phyloP scores from a whole-genome alignment of 2,888 invertebrate species.

The Germaria angustata region DNA sequence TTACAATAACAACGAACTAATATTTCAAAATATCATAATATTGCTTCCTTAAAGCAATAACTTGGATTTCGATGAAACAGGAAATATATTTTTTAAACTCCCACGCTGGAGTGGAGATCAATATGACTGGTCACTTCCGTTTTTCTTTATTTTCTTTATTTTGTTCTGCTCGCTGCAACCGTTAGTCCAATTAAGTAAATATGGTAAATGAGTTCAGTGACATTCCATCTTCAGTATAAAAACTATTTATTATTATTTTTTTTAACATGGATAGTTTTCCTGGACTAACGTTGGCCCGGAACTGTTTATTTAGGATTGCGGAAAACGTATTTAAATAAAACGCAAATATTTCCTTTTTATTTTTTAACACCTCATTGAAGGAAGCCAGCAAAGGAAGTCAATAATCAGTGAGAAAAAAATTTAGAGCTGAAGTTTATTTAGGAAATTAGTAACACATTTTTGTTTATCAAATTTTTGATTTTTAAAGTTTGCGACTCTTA shows the following conservation, averaged over 20 bases:
- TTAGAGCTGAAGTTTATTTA: too few relatives aligned
- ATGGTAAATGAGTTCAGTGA: neutral
- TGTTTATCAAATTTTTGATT: too few relatives aligned
- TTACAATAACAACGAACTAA: too few relatives aligned
- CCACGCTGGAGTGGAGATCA: slow-evolving; percentile 29
- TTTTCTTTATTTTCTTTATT: neutral
- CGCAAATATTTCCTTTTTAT: slow-evolving; percentile 1
- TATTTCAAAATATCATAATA: too few relatives aligned
- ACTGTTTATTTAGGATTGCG: slow-evolving; percentile 9
- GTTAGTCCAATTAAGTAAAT: slow-evolving; percentile 21
- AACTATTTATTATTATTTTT: neutral
- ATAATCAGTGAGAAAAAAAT: neutral
- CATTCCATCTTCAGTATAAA: neutral
- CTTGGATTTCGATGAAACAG: neutral
- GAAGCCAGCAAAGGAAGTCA: neutral
- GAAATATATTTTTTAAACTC: slow-evolving; percentile 20
- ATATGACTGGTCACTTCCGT: slow-evolving; percentile 6
- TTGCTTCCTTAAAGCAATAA: slow-evolving; percentile 30
- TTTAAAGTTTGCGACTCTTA: too few relatives aligned
- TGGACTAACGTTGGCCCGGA: slow-evolving; percentile 5
- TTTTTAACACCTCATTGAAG: neutral
- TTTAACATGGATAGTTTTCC: neutral
- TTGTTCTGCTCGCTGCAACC: neutral
- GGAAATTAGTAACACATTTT: too few relatives aligned
- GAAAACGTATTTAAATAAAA: neutral